These are phyloP conservation scores for Holotrichia oblita DNA, from an alignment of 1,140 invertebrate species.

Conservation along the genomic window DNA sequence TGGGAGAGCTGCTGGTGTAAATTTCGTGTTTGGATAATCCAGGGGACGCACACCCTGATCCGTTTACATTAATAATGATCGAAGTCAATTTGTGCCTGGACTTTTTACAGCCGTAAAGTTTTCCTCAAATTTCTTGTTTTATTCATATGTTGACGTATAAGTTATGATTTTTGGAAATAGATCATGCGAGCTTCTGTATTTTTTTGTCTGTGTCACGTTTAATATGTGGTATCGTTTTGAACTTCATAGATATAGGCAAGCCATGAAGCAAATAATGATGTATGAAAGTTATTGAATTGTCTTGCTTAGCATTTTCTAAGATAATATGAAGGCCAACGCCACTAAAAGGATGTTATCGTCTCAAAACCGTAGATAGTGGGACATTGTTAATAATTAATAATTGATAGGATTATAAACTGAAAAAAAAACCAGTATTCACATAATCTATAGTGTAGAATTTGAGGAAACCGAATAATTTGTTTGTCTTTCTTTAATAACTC, in stretches of 20 bases:
- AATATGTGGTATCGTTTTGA: background rate
- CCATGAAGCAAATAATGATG: too few species aligned
- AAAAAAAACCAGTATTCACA: too few species aligned
- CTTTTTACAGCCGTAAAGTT: background rate
- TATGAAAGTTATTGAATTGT: too few species aligned
- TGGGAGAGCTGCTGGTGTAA: background rate
- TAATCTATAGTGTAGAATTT: too few species aligned
- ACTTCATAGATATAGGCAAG: background rate
- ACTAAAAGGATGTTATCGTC: too few species aligned
- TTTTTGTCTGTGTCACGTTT: background rate
- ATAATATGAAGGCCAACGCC: too few species aligned
- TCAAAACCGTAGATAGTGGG: too few species aligned
- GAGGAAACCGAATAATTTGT: too few species aligned
- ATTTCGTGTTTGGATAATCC: slow-evolving; percentile 20
- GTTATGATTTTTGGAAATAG: background rate
- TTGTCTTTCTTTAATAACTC: too few species aligned
- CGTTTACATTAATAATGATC: slow-evolving; percentile 29
- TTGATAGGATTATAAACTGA: too few species aligned
- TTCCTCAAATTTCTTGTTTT: background rate
- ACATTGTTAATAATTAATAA: too few species aligned
- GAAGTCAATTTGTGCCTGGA: slow-evolving; percentile 21
- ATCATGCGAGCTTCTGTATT: background rate
- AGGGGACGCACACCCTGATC: background rate
- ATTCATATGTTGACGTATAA: background rate
- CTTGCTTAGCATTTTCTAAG: too few species aligned